Evolutionary conservation across 2,797 vertebrate genomes (phyloP), one percentile per base, ranked within the genome.

Genomic region (Eulemur coronatus): DNA sequence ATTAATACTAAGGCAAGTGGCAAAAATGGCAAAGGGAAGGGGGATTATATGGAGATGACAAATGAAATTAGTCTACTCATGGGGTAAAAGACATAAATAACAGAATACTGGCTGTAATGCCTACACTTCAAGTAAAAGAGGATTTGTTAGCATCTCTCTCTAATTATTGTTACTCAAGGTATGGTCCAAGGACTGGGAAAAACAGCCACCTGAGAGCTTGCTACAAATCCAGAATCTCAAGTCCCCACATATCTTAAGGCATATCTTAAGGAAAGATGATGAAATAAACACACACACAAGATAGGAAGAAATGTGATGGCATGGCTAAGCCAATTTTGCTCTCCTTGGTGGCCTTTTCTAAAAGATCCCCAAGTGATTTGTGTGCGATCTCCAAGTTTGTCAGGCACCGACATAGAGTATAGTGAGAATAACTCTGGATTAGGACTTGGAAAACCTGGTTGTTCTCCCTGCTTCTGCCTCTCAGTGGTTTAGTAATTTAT

Each of bases 401-500:
- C 80, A 95, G 73, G 5, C 87, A 61, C 20, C 57, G 22, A 59
- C 59, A 12, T 63, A 63, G 72, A 89, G 30, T 35, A 72, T 20
- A 30, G 15, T 72, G 33, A 84, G 41, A 81, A 78, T 52, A 92
- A 94, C 28, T 89, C 46, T 67, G 46, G 41, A 48, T 72, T 76
- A 67, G 48, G 11, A 97, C 7, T 72, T 78, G 67, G 30, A 81
- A 93, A 96, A 72, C 46, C 33, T 59, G 81, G 4, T 84, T 91
- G 88, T 2, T 69, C 14, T 87, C 69, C 38, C 24, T 84, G 30
- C 30, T 94, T 95, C 43, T 90, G 18, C 24, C 57, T 75, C 17
- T 63, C 84, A 57, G 30, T 75, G n/a, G 57, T 63, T 93, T 90
- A 89, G 90, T 84, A 63, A 52, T 70, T n/a, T 80, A n/a, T 87